Evolutionary conservation across 2,888 invertebrate species (phyloP), one percentile per base, ranked within the genome.

Genomic region (Pammene fasciana): DNA sequence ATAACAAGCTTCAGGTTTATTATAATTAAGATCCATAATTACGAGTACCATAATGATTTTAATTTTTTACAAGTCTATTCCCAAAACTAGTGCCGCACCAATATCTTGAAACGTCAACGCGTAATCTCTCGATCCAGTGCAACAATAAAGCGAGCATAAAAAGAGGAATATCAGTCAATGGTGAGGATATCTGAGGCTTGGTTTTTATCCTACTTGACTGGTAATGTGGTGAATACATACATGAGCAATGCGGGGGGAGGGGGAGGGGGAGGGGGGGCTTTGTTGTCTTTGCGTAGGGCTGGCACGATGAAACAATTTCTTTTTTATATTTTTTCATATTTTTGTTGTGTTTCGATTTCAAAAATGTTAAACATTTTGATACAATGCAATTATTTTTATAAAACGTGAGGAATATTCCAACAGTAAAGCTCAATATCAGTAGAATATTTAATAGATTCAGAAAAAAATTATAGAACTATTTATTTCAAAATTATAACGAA

Each of bases 191-290:
- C 64, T 57, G 57, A 59, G 64, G 68, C 68, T 65, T 48, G 59
- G 74, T 76, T 76, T 76, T 75, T 75, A 76, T 76, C 76, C 76
- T 82, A 82, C 84, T 82, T 82, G 89, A 77, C 86, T 84, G 82
- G 81, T 91, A 89, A 91, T 91, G 91, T 91, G 90, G 89, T 91
- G 90, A 90, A 91, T 91, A 88, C 90, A 91, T 91, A 90, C 89
- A 91, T 91, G 88, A 86, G 87, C 89, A 91, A 77, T 74, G 65
- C 57, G 38, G 66, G 55, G 48, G 43, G 36, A 14, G 60, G 48
- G 55, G 57, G 14, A 81, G 66, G 55, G 48, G 43, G 36, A 14
- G 60, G 48, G 55, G 57, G 14, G 81, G 87, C 80, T 78, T 86
- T 87, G 88, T 88, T 87, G 87, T 86, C 64, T 68, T 52, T 65